Base-by-base conservation (phyloP, 2,113 vertebrate genomes). In the Proterorhinus semilunaris region DNA sequence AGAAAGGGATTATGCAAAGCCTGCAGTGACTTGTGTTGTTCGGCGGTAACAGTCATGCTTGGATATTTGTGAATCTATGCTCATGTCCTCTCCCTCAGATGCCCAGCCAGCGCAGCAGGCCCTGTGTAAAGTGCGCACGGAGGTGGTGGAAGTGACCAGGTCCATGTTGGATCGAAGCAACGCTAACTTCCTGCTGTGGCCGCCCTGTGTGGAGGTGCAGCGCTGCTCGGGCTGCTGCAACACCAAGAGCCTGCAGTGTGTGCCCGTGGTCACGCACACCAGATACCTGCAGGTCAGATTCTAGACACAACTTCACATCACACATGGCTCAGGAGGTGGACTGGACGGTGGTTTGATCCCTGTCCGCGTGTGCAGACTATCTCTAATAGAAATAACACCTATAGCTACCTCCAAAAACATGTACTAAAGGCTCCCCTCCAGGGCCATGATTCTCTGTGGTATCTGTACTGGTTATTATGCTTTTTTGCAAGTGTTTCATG, bases 191-290 rank as follows among this genome's bases (percentile, higher is more conserved):
- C 78, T 99, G 77, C 87, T 99, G 69, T 98, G 96, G 96, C 98
- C 98, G 0, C 95, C 96, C 0, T 99, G 98, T 0, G 96, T 98
- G 46, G 98, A 99, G 90, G 96, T 99, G 79, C 96, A 98, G 89
- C 95, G 94, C 71, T 99, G 98, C 88, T 98, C 98, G 0, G 98
- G 98, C n/a, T 99, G 98, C 79, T 99, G 98, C 89, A 97, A 96
- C 91, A 94, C 94, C 81, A 95, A 94, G 84, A 94, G 84, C 0
- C 84, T 96, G 83, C 95, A 95, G 80, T 99, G 98, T 79, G 92
- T 94, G 4, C 93, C 98, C 52, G 86, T 84, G 0, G 89, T 92
- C 82, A 94, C 94, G 6, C 95, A 96, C 12, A 92, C 94, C 58
- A 92, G 96, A 65, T 92, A 94, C 79, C 63, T 93, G 62, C 91